A percentile compares a stretch with the other conserved stretches of the same genome.
phyloP scores from a whole-genome alignment of 2,888 invertebrate genomes.

The Dyspetes luteomarginatus region DNA sequence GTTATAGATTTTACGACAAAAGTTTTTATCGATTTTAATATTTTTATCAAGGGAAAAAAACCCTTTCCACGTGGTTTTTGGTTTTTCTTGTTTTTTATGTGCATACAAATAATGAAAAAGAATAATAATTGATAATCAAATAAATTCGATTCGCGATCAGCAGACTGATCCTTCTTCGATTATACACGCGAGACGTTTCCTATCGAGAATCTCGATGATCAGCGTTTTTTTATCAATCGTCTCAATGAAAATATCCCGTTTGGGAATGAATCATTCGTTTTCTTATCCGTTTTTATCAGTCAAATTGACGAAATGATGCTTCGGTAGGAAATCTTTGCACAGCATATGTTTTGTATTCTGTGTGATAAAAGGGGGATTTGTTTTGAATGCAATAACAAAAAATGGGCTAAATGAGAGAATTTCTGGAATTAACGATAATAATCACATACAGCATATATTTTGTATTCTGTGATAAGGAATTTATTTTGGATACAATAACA shows the following conservation, averaged over 20 bases:
- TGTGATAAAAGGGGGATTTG: neutral
- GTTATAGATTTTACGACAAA: too few species aligned
- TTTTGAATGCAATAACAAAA: too few species aligned
- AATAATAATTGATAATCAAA: conserved; percentile 4
- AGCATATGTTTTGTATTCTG: neutral
- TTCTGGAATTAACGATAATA: too few species aligned
- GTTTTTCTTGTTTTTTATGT: too few species aligned
- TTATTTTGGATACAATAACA: too few species aligned
- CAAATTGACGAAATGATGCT: neutral
- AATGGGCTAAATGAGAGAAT: too few species aligned
- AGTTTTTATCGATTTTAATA: too few species aligned
- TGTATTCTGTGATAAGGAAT: too few species aligned
- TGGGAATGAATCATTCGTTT: neutral
- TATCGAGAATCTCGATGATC: conserved; percentile 5
- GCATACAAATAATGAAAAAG: neutral
- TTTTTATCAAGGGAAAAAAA: too few species aligned
- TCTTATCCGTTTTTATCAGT: neutral
- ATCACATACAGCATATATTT: too few species aligned
- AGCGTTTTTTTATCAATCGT: conserved; percentile 18
- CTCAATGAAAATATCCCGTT: conserved; percentile 10
- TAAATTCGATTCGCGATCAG: neutral
- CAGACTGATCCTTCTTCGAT: neutral
- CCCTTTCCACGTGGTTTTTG: too few species aligned
- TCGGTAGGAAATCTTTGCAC: neutral
- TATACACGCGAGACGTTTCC: neutral